A percentile compares a stretch with the other conserved stretches of the same genome.
Conservation (phyloP, 2,797 vertebrate species). For the Myripristis murdjan region DNA sequence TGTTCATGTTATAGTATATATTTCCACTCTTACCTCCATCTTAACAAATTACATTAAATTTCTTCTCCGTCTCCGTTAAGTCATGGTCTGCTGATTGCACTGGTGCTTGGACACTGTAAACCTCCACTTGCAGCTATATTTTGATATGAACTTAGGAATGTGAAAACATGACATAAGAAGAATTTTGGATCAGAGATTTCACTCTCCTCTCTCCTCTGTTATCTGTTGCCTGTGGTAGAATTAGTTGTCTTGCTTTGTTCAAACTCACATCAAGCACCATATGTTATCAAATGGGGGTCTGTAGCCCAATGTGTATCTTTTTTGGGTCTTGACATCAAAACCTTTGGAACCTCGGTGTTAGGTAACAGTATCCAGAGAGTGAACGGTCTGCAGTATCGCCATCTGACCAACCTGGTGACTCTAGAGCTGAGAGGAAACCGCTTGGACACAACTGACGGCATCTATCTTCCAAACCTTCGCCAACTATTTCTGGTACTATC, state of each 20-base stretch:
- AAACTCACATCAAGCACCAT: background rate
- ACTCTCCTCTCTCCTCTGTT: no score
- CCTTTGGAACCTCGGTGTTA: conserved; percentile 59
- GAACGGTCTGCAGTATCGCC: conserved; percentile 80
- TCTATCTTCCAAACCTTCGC: conserved; percentile 89
- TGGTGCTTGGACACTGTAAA: no score
- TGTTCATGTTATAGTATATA: no score
- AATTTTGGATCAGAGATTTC: no score
- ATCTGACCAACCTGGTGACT: conserved; percentile 86
- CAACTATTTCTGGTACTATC: conserved; percentile 90
- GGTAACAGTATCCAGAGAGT: conserved; percentile 89
- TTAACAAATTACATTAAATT: no score
- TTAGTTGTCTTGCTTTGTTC: background rate
- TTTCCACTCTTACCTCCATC: no score
- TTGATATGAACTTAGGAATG: no score
- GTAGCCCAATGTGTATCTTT: background rate
- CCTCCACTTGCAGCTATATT: no score
- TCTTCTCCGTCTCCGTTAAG: no score
- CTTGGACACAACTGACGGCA: conserved; percentile 88
- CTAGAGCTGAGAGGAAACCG: conserved; percentile 92
- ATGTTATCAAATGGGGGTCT: conserved; percentile 2
- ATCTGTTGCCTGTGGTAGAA: background rate
- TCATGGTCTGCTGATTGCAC: no score
- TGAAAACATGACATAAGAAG: no score
- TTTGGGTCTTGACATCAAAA: conserved; percentile 1